Evolutionary conservation across 2,888 invertebrate species (phyloP), one percentile per base, ranked within the genome.

Genomic region (Selenia dentaria): DNA sequence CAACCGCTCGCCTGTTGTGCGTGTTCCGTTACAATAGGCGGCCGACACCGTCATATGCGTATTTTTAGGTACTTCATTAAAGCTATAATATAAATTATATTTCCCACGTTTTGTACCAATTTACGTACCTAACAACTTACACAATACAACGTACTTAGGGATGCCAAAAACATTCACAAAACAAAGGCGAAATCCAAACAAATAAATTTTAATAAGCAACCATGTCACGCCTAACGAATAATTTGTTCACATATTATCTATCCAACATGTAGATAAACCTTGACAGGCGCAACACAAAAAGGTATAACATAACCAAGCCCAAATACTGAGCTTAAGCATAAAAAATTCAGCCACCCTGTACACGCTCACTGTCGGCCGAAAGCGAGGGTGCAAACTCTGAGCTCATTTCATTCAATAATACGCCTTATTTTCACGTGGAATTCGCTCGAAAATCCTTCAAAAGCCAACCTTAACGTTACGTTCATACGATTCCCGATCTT

Each of bases 321-420:
- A 54, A 48, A 51, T 45, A 41, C 50, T 49, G 54, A 62, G 54
- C 54, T 53, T 36, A 28, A 14, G 20, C 37, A 70, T 70, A 62
- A 68, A 68, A 67, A 62, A 70, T 62, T 63, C 70, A 67, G 25
- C 18, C 60, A 55, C 1, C 27, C 59, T 63, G 61, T 67, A 62
- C 52, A 54, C 45, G 31, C 33, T 13, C 32, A 6, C 22, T 8
- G 34, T 16, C 18, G 5, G 12, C 8, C 39, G 3, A 27, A 33
- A 18, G 18, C 39, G 14, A 33, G 28, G 51, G 44, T 37, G 48
- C 40, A 40, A 53, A 40, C 38, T 43, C 28, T 37, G 11, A 13
- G 8, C 13, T 18, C 34, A 44, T 22, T 24, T n/a, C 44, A 53
- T 20, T 29, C 36, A 40, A 62, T 44, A 50, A 33, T 43, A 13